A percentile compares a stretch with the other conserved stretches of the same genome.
These are phyloP conservation scores for Heliconius hermathena DNA, from an alignment of 1,140 invertebrate species.

Conservation along the genomic window DNA sequence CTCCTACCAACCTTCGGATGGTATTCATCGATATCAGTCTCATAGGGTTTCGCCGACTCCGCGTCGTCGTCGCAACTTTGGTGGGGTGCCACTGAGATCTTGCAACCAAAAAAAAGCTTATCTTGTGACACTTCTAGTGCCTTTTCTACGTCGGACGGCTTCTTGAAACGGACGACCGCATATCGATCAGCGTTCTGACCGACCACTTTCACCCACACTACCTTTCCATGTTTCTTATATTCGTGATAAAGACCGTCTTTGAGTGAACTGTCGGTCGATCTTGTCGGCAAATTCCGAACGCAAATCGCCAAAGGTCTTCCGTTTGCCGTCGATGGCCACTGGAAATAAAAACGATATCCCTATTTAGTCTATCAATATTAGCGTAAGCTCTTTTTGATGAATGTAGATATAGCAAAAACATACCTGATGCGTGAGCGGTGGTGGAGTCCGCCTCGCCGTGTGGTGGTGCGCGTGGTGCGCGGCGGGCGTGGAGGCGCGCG, in stretches of 20 bases:
- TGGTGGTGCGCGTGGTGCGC: conserved; percentile 57
- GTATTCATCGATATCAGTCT: conserved; percentile 97
- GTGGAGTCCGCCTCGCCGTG: conserved; percentile 51
- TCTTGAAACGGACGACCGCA: conserved; percentile 92
- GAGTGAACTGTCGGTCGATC: conserved; percentile 95
- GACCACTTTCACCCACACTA: conserved; percentile 91
- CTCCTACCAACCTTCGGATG: conserved; percentile 90
- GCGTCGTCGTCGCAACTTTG: conserved; percentile 93
- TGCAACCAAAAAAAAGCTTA: conserved; percentile 97
- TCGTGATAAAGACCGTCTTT: conserved; percentile 99
- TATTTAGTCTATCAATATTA: too few relatives aligned
- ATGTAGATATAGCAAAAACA: conserved; percentile 43
- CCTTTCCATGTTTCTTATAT: conserved; percentile 99
- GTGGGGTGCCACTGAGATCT: conserved; percentile 95
- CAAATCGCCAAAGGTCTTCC: conserved; percentile 90
- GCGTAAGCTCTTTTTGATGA: too few relatives aligned
- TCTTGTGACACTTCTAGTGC: conserved; percentile 97
- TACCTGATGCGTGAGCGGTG: conserved; percentile 60
- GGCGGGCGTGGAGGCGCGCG: conserved; percentile 69
- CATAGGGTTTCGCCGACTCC: conserved; percentile 93
- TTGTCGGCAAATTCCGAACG: conserved; percentile 93
- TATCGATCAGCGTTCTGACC: conserved; percentile 76
- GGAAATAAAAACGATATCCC: conserved; percentile 32
- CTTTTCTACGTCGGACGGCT: conserved; percentile 97
- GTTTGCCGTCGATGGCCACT: conserved; percentile 74